phyloP scores from a whole-genome alignment of 2,888 invertebrate genomes.

The Adelphocoris suturalis region DNA sequence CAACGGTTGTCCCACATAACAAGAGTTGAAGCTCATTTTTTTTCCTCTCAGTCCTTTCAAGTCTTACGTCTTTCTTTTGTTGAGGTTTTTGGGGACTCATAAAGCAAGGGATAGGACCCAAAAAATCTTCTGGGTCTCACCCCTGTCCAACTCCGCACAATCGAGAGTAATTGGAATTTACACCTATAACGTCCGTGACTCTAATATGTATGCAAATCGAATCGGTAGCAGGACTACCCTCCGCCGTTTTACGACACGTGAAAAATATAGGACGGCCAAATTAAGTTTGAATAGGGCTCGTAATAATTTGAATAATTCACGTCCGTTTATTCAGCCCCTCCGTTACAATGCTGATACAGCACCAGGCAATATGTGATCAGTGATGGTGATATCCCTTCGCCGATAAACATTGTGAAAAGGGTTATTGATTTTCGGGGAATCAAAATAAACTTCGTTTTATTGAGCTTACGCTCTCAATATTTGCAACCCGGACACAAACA shows the following conservation, averaged over 20 bases:
- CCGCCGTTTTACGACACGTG: not conserved
- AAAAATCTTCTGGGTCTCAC: not conserved
- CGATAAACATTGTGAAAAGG: constrained; percentile 4
- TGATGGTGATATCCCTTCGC: constrained; percentile 47
- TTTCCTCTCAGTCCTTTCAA: not conserved
- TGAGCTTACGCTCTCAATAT: too few species aligned
- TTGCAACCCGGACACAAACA: too few species aligned
- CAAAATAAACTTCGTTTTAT: not conserved
- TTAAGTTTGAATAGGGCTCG: constrained; percentile 56
- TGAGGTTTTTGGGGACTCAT: not conserved
- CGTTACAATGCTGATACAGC: constrained; percentile 46
- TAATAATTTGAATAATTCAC: constrained; percentile 60
- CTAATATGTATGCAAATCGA: constrained; percentile 66
- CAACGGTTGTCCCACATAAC: constrained; percentile 64
- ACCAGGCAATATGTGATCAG: constrained; percentile 8
- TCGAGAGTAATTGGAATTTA: constrained; percentile 62
- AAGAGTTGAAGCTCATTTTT: constrained; percentile 55
- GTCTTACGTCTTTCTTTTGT: constrained; percentile 54
- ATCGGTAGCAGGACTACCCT: constrained; percentile 43
- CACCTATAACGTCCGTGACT: constrained; percentile 31
- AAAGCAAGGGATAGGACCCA: not conserved
- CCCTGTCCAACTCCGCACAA: constrained; percentile 52
- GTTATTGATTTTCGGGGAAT: not conserved
- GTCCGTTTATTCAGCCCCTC: constrained; percentile 47
- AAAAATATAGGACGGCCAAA: constrained; percentile 56